Evolutionary conservation across 2,113 vertebrate genomes (phyloP).

Genomic region (Phalacrocorax brasilianus): DNA sequence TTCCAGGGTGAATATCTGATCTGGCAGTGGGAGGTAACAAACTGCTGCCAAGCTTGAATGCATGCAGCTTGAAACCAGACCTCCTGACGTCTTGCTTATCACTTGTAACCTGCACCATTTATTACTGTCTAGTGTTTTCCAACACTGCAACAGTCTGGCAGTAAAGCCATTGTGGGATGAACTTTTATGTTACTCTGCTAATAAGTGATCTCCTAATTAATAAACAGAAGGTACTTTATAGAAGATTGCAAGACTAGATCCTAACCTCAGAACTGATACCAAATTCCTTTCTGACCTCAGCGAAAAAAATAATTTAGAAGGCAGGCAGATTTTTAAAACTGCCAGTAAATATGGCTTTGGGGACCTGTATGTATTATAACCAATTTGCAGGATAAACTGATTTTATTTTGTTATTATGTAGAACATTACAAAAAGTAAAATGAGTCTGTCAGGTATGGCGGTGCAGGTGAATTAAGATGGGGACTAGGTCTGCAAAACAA

Average conservation of each 20-base stretch:
- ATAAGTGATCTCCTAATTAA: neutral
- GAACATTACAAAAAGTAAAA: neutral
- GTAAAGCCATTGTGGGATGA: neutral
- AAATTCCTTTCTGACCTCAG: neutral
- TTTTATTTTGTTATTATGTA: neutral
- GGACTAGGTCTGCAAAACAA: neutral
- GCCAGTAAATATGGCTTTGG: neutral
- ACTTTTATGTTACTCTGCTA: neutral
- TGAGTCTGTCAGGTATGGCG: fast-evolving
- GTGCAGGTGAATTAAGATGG: neutral
- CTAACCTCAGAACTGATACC: neutral
- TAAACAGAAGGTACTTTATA: neutral
- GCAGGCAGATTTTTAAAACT: neutral
- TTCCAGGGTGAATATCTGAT: neutral
- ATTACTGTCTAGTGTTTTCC: neutral
- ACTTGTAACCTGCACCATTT: neutral
- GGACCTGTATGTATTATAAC: neutral
- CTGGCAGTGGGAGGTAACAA: neutral
- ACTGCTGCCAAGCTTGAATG: neutral
- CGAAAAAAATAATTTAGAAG: neutral
- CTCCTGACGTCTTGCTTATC: neutral
- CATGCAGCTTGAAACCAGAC: neutral
- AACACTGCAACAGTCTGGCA: neutral
- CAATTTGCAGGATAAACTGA: neutral
- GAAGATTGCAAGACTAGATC: neutral